A percentile compares a stretch with the other conserved stretches of the same genome.
Evolutionary conservation across 2,888 invertebrate genomes (phyloP).

Genomic region (Pristionchus exspectatus): DNA sequence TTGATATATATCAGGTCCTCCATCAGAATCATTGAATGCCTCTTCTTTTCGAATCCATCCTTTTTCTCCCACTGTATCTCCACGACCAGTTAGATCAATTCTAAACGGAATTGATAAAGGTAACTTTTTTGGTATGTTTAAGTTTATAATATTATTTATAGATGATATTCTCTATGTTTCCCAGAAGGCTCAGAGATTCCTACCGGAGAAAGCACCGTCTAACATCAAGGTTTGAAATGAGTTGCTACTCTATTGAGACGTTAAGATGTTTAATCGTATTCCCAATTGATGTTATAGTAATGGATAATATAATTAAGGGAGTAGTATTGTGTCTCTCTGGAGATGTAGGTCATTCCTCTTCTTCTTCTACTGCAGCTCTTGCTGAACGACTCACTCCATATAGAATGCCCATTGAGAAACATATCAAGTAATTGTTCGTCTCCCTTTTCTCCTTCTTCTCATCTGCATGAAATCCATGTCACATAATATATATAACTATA

Average conservation of each 20-base stretch:
- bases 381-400: slow-evolving; percentile 18
- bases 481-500: neutral
- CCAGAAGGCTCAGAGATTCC: neutral
- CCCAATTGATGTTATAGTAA: too few relatives aligned
- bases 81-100: neutral
- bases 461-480: neutral
- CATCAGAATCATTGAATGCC: neutral
- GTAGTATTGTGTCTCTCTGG: slow-evolving; percentile 14
- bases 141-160: neutral
- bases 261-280: too few relatives aligned
- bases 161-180: slow-evolving; percentile 46
- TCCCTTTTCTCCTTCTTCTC: neutral
- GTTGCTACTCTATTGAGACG: too few relatives aligned
- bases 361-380: neutral
- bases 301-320: neutral
- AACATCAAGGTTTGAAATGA: neutral
- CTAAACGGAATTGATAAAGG: neutral
- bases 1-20: neutral
- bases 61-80: slow-evolving; percentile 31
- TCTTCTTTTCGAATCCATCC: slow-evolving; percentile 17
- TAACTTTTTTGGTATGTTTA: neutral
- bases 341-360: neutral
- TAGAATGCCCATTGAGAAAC: slow-evolving; percentile 14
- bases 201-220: neutral
- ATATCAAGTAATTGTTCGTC: neutral